These are phyloP conservation scores for Hypanus sabinus DNA, from an alignment of 2,113 vertebrate genomes.

Conservation along the genomic window DNA sequence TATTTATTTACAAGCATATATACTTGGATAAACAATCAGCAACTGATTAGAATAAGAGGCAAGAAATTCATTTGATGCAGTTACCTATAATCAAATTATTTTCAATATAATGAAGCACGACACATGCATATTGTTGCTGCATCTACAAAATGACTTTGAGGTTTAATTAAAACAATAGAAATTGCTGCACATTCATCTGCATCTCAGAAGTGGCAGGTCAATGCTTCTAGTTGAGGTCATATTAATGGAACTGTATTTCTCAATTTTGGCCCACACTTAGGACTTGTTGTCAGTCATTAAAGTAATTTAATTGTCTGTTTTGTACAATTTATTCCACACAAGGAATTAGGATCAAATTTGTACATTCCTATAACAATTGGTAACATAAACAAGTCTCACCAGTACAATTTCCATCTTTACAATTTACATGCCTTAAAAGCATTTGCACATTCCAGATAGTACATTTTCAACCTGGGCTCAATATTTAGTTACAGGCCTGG, in stretches of 20 bases:
- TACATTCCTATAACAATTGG: not conserved
- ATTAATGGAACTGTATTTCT: not conserved
- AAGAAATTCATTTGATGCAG: not conserved
- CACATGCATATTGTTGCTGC: not conserved
- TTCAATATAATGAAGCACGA: not conserved
- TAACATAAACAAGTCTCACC: not conserved
- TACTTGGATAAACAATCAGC: not conserved
- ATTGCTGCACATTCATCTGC: not conserved
- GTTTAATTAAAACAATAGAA: not conserved
- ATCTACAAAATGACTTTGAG: not conserved
- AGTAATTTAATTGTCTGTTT: not conserved
- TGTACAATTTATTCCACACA: not conserved
- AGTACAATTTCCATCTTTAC: not conserved
- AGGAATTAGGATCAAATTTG: not conserved
- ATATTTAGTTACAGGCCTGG: not conserved
- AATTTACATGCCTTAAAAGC: not conserved
- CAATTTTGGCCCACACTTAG: not conserved
- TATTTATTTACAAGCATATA: not conserved
- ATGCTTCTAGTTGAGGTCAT: not conserved
- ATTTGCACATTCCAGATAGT: not conserved
- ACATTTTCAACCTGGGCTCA: not conserved
- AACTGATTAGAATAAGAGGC: not conserved
- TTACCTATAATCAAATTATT: not conserved
- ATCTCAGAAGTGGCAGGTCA: not conserved
- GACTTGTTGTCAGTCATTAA: too few species aligned